Evolutionary conservation across 1,140 invertebrate genomes (phyloP).

Genomic region (Drosophila melanica): DNA sequence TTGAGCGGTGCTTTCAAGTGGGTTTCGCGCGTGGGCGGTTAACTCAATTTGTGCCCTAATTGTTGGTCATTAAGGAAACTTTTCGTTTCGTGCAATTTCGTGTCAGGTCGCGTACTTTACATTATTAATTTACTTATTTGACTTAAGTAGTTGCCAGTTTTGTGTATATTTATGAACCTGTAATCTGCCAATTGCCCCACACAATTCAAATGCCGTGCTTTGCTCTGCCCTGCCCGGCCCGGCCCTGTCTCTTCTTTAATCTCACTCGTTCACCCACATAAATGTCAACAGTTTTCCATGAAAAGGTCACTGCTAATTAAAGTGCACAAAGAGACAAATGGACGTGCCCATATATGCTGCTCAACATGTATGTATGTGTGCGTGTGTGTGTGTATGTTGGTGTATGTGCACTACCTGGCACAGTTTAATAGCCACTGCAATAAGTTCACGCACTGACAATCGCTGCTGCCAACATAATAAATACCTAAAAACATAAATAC

Average conservation of each 20-base stretch:
- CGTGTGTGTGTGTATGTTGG: background rate
- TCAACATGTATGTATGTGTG: background rate
- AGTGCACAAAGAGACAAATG: slow-evolving; percentile 13
- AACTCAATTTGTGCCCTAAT: slow-evolving; percentile 72
- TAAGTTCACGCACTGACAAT: slow-evolving; percentile 1
- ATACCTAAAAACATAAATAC: no score
- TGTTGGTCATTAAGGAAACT: slow-evolving; percentile 53
- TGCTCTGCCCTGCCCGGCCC: background rate
- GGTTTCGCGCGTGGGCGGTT: slow-evolving; percentile 28
- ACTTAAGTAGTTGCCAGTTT: slow-evolving; percentile 7
- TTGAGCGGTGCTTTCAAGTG: slow-evolving; percentile 35
- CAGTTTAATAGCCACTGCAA: slow-evolving; percentile 24
- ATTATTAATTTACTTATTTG: slow-evolving; percentile 25
- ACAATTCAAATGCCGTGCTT: background rate
- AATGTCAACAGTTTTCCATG: slow-evolving; percentile 37
- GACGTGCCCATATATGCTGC: background rate
- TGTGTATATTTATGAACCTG: background rate
- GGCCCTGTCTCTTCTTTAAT: background rate
- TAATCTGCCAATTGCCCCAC: background rate
- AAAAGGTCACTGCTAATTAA: slow-evolving; percentile 50
- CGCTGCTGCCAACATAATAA: no score
- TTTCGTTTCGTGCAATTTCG: slow-evolving; percentile 4
- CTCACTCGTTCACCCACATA: background rate
- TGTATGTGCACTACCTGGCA: background rate
- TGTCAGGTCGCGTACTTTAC: slow-evolving; percentile 9